Evolutionary conservation across 2,797 vertebrate species (phyloP).

Genomic region (Microcaecilia unicolor): DNA sequence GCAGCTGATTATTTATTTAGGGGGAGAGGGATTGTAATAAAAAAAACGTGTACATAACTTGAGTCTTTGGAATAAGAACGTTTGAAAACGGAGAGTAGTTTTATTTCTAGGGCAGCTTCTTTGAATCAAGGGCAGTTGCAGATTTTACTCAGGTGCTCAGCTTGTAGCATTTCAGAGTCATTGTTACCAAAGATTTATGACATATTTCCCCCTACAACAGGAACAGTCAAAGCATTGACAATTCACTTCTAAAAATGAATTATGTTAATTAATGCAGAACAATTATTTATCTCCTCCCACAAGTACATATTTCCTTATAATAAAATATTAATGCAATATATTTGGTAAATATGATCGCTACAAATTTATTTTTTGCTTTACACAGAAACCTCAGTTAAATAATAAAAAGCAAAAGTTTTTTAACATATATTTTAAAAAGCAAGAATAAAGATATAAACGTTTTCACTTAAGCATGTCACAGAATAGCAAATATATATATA

Average conservation of each 20-base stretch:
- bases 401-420: too few relatives aligned
- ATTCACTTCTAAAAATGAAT: not conserved
- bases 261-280: not conserved
- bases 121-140: not conserved
- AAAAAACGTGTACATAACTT: not conserved
- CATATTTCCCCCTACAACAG: not conserved
- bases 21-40: too few relatives aligned
- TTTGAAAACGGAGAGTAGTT: not conserved
- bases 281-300: not conserved
- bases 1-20: too few relatives aligned
- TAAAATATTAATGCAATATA: too few relatives aligned
- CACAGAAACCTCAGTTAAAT: too few relatives aligned
- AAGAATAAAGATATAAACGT: too few relatives aligned
- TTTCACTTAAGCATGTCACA: too few relatives aligned
- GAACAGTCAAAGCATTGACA: not conserved
- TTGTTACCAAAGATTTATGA: not conserved
- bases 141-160: not conserved
- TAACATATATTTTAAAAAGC: too few relatives aligned
- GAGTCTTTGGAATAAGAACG: slow-evolving; percentile 1
- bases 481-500: too few relatives aligned
- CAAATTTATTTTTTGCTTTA: too few relatives aligned
- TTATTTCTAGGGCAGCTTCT: not conserved
- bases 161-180: not conserved
- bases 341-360: too few relatives aligned
- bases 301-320: too few relatives aligned